These are phyloP conservation scores for Sphyrna mokarran DNA, from an alignment of 2,113 vertebrate species.

Conservation along the genomic window DNA sequence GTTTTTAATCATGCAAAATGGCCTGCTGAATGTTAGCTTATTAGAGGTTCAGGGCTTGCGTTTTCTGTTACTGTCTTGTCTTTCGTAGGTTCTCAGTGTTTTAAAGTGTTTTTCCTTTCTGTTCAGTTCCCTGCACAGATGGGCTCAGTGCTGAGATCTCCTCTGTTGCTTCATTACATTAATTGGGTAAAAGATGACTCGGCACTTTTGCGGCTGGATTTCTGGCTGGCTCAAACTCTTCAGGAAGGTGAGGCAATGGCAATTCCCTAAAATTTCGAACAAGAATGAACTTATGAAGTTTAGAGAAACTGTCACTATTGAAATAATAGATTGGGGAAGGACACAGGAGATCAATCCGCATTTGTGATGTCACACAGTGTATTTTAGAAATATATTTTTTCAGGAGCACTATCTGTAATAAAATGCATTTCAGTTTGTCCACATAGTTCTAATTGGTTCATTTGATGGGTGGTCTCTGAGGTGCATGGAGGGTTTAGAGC, in stretches of 20 bases:
- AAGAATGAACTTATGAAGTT: background rate
- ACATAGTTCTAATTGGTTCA: background rate
- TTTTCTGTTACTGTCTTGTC: constrained; percentile 27
- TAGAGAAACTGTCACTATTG: background rate
- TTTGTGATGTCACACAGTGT: background rate
- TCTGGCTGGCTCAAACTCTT: constrained; percentile 77
- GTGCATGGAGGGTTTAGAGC: background rate
- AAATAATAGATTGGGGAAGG: background rate
- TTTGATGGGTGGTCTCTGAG: background rate
- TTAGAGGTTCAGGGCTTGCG: constrained; percentile 35
- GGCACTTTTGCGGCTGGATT: constrained; percentile 74
- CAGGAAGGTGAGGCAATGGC: constrained; percentile 70
- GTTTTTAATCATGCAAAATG: background rate
- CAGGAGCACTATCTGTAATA: background rate
- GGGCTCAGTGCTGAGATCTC: constrained; percentile 76
- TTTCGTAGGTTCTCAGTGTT: background rate
- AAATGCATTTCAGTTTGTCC: background rate
- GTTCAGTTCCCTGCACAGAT: constrained; percentile 84
- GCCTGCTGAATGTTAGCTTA: background rate
- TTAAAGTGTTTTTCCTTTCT: constrained; percentile 38
- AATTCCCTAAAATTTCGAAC: background rate
- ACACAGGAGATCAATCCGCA: background rate
- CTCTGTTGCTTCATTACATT: constrained; percentile 78
- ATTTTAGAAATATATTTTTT: background rate
- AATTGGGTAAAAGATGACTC: constrained; percentile 80